Base-by-base conservation (phyloP, 2,113 vertebrate species). In the Siphamia tubifer region DNA sequence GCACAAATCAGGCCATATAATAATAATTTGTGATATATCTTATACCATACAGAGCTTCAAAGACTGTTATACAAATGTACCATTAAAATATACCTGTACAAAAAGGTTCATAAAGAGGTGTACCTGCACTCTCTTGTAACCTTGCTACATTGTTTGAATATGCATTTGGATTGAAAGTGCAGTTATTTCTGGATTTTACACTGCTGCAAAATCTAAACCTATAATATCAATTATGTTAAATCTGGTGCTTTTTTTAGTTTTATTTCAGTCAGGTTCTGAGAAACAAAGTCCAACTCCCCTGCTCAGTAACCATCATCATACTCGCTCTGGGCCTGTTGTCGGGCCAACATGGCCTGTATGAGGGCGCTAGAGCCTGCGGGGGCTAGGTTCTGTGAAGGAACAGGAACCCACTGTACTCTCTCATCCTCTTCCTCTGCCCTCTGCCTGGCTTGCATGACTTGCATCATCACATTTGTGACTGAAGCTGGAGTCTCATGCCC, bases 321-420 rank as follows among this genome's bases (percentile, higher is more conserved):
- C 39, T 91, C 91, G 11, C 91, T 86, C 79, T 91, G 88, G 13
- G 84, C 87, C 52, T 85, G 77, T 16, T 86, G 85, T 9, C 90
- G 72, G 23, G 89, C 90, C 64, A 90, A 42, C 89, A 92, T 90
- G 45, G 91, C 91, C 78, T 89, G 90, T 52, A 91, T 89, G n/a
- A 92, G 88, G 17, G 91, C 88, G 17, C 85, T 91, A 32, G 90
- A 85, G 8, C 74, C 55, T 9, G 79, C 2, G 1, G 68, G 51
- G 8, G 35, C 62, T 3, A 28, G 13, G 60, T 73, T 68, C 40
- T 76, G 74, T 16, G 40, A 15, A 2, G 57, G 25, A 54, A 52
- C 40, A 5, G 69, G 23, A n/a, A 6, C 39, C 67, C 49, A 38
- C 5, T 51, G 58, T 38, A 47, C 52, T 40, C 72, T 24, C 2